Evolutionary conservation across 2,888 invertebrate species (phyloP).

Genomic region (Nemoura dubitans): DNA sequence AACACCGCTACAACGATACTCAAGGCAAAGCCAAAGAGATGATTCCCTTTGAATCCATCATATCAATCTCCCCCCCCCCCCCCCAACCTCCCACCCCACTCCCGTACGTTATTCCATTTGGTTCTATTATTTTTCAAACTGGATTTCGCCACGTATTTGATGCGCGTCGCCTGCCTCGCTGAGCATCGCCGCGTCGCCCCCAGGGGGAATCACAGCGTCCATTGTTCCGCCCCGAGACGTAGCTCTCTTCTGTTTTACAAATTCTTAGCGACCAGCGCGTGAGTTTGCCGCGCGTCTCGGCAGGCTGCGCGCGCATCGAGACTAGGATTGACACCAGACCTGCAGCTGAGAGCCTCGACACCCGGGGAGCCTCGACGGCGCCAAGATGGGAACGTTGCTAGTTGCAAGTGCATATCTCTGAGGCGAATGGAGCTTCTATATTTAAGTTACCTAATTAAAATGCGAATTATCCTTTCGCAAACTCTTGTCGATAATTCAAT

Average conservation of each 20-base stretch:
- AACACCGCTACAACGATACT: background rate
- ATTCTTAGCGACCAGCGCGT: background rate
- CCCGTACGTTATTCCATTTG: background rate
- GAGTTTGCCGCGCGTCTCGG: too few species aligned
- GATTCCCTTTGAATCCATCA: constrained; percentile 7
- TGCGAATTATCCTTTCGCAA: too few species aligned
- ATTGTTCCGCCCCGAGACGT: background rate
- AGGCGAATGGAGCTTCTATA: too few species aligned
- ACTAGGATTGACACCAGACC: too few species aligned
- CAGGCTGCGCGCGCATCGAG: too few species aligned
- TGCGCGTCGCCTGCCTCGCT: background rate
- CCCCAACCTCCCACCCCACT: background rate
- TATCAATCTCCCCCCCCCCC: background rate
- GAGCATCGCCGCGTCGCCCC: background rate
- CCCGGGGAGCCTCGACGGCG: too few species aligned
- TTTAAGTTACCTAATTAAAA: too few species aligned
- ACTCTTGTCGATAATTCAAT: too few species aligned
- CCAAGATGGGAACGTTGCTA: too few species aligned
- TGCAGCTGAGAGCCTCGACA: too few species aligned
- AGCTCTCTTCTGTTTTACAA: background rate
- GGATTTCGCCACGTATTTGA: constrained; percentile 1
- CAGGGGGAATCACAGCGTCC: background rate
- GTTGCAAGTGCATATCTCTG: too few species aligned
- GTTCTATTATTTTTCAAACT: constrained; percentile 12
- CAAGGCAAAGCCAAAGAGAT: background rate